phyloP scores from a whole-genome alignment of 2,797 vertebrate genomes.

The Anomalospiza imberbis region DNA sequence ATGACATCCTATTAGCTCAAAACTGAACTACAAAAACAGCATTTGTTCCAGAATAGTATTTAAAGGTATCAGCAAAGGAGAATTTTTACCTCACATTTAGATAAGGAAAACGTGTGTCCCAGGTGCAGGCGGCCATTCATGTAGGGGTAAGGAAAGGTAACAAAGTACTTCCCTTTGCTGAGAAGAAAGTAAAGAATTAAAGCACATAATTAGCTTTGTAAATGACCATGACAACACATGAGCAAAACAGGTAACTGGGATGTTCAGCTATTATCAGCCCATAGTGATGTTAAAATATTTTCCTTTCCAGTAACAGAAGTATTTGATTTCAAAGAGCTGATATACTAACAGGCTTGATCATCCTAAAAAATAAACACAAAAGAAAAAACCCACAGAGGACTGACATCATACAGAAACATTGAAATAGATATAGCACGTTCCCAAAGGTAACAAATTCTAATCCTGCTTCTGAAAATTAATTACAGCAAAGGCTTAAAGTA shows the following conservation, averaged over 20 bases:
- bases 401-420: background rate
- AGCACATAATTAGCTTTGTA: background rate
- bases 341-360: background rate
- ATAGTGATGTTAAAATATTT: background rate
- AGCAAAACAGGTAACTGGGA: background rate
- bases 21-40: background rate
- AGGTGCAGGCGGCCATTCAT: constrained; percentile 98
- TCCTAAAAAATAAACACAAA: background rate
- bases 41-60: background rate
- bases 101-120: constrained; percentile 94
- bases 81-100: constrained; percentile 92
- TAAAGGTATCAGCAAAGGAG: background rate
- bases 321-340: background rate
- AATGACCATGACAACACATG: background rate
- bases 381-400: background rate
- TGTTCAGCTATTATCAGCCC: background rate
- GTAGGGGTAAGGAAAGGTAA: constrained; percentile 96
- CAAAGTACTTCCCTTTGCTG: constrained; percentile 91
- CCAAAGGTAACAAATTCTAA: background rate
- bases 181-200: background rate
- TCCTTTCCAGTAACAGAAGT: background rate
- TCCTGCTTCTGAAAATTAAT: background rate
- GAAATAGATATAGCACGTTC: background rate
- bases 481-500: background rate
- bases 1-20: background rate